Conservation (phyloP, 2,888 invertebrate genomes). For the Amphipyra tragopoginis region DNA sequence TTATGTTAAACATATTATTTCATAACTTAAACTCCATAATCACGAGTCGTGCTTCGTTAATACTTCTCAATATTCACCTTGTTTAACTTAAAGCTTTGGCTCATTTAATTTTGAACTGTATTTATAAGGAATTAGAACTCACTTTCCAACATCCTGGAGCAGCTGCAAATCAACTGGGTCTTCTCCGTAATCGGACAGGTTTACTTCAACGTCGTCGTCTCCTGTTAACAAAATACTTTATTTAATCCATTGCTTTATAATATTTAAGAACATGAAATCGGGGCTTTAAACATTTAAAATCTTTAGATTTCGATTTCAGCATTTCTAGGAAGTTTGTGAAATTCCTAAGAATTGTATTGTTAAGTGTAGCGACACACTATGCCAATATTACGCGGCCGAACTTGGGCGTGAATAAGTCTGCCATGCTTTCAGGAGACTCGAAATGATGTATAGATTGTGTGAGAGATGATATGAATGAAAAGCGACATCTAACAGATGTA, state of each 20-base stretch:
- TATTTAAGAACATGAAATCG: conserved; percentile 1
- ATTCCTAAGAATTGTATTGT: too few species aligned
- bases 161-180: conserved; percentile 92
- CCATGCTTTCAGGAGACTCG: too few species aligned
- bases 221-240: conserved; percentile 70
- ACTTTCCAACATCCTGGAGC: conserved; percentile 93
- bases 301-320: too few species aligned
- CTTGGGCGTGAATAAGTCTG: too few species aligned
- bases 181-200: conserved; percentile 91
- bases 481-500: too few species aligned
- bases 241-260: conserved; percentile 13
- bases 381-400: too few species aligned
- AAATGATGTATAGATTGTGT: too few species aligned
- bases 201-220: conserved; percentile 85
- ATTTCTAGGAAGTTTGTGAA: too few species aligned
- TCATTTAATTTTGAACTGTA: conserved; percentile 15
- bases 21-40: conserved; percentile 23
- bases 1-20: conserved; percentile 1
- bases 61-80: conserved; percentile 28
- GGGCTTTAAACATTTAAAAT: conserved; percentile 6
- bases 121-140: conserved; percentile 73
- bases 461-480: too few species aligned
- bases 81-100: conserved; percentile 23
- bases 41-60: conserved; percentile 23
- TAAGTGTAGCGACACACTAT: too few species aligned